Conservation (phyloP, 2,113 vertebrate genomes). For the Atherinomorus stipes region DNA sequence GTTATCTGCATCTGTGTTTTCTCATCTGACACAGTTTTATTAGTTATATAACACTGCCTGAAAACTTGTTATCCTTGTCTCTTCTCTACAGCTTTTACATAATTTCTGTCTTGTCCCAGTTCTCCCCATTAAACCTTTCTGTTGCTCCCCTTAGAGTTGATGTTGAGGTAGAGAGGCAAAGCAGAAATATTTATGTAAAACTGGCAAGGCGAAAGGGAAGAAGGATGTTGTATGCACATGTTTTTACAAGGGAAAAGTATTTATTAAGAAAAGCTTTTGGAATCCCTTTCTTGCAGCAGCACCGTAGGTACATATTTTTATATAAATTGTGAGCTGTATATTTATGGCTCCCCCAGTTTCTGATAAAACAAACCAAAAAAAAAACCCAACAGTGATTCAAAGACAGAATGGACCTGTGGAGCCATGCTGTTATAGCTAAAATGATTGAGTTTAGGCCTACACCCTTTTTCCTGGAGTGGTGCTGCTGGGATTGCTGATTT, state of each 20-base stretch:
- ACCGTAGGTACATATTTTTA: neutral
- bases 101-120: constrained; percentile 2
- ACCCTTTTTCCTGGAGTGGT: neutral
- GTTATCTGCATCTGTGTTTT: constrained; percentile 8
- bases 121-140: neutral
- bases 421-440: constrained; percentile 19
- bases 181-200: constrained; percentile 1
- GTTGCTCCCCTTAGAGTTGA: neutral
- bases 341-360: neutral
- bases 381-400: neutral
- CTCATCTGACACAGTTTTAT: constrained; percentile 31
- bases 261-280: neutral
- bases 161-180: neutral
- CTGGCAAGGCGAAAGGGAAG: neutral
- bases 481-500: constrained; percentile 15
- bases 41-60: constrained; percentile 31
- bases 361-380: neutral
- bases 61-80: neutral
- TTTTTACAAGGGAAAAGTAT: neutral
- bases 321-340: neutral
- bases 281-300: neutral
- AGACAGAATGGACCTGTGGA: constrained; percentile 31
- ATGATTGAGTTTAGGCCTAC: constrained; percentile 1
- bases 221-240: neutral
- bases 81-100: constrained; percentile 11